Evolutionary conservation across 2,113 vertebrate genomes (phyloP).

Genomic region (Notechis scutatus): DNA sequence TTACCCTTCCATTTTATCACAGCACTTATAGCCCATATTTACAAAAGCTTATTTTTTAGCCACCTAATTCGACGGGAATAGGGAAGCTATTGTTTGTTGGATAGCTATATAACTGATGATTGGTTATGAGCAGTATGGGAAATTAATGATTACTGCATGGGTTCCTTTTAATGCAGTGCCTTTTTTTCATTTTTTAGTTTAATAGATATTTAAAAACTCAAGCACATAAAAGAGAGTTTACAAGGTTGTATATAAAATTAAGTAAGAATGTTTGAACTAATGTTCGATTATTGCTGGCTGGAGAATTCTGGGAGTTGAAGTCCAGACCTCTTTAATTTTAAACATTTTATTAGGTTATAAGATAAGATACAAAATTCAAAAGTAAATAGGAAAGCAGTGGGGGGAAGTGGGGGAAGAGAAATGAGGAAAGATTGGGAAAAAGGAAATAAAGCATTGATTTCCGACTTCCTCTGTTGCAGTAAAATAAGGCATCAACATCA

Average conservation of each 20-base stretch:
- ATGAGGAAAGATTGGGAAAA: too few species aligned
- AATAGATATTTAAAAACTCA: neutral
- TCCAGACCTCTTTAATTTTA: too few species aligned
- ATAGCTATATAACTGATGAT: neutral
- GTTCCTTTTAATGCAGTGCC: neutral
- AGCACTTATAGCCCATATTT: neutral
- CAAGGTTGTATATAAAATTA: neutral
- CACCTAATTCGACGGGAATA: neutral
- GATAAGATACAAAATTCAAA: too few species aligned
- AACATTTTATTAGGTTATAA: too few species aligned
- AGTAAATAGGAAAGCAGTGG: too few species aligned
- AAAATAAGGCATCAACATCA: too few species aligned
- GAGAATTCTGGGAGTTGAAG: too few species aligned
- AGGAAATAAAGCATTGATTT: too few species aligned
- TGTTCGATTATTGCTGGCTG: neutral
- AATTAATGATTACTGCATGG: neutral
- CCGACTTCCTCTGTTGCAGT: too few species aligned
- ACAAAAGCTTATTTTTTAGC: constrained; percentile 7
- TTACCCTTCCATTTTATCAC: neutral
- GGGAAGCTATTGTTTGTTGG: neutral
- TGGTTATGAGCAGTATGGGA: neutral
- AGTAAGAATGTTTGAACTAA: neutral
- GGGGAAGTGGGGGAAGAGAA: too few species aligned
- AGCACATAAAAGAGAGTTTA: neutral
- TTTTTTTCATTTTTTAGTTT: neutral